Base-by-base conservation (phyloP, 2,888 invertebrate species). In the Plusia festucae region DNA sequence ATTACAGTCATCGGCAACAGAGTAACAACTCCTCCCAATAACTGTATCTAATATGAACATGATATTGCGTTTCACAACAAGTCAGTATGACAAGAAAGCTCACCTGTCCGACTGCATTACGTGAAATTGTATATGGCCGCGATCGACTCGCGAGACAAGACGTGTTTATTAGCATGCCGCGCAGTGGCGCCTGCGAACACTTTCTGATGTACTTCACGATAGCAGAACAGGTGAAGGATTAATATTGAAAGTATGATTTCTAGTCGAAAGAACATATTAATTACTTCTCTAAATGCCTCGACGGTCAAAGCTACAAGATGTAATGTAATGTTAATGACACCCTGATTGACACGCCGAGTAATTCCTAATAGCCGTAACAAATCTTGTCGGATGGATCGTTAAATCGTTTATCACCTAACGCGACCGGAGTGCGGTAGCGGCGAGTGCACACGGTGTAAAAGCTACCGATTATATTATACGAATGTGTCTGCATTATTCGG, bases 161-260 rank as follows among this genome's bases (percentile, higher is more conserved):
- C 83, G 83, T 89, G 87, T 88, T 87, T 86, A 87, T 87, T 83
- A 84, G 65, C 82, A 69, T 69, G 73, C 78, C 76, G 75, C 72
- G 76, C 67, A 66, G 24, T 78, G 79, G 78, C 67, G 78, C 78
- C 74, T 73, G 65, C 67, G 54, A 72, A 76, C 79, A 84, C 87
- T 88, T 86, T 87, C 87, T 86, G 91, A 90, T 90, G 82, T 82
- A 85, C 84, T 86, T 83, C 76, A 73, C 76, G 89, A 89, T 89
- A 90, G 76, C 52, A 70, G 73, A 80, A 80, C 85, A 82, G 83
- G 82, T 87, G 84, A 84, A 84, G 67, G 82, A 81, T 79, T 77
- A 68, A 78, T 75, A 73, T 78, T 76, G 68, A 74, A 75, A 83
- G 68, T 62, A 70, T 65, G 63, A 74, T 77, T 79, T 79, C 73